Base-by-base conservation (phyloP, 2,113 vertebrate species). In the Aspiorhynchus laticeps region DNA sequence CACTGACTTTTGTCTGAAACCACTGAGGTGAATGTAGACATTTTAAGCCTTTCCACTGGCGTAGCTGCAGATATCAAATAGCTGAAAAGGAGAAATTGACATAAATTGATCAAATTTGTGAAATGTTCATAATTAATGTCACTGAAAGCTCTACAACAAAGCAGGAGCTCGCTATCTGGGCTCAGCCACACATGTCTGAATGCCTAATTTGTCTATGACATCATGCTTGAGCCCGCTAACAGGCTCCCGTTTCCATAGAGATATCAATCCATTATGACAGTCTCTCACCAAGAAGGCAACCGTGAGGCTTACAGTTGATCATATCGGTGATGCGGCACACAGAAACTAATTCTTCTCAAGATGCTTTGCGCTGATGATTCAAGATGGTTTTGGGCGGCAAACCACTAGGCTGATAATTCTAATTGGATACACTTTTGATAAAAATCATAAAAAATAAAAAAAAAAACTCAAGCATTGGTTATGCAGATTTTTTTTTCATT, bases 221-320 rank as follows among this genome's bases (percentile, higher is more conserved):
- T 84, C 83, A 84, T 83, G 61, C 81, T 41, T 80, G 61, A 69
- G 75, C 75, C 48, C 26, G 17, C 78, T 59, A 74, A 81, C 65
- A 46, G 78, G 77, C 78, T 74, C 36, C 86, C 24, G 86, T 87
- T 75, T 43, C 86, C 86, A 87, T 87, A 75, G 86, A 83, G 78
- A 87, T 74, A 81, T 87, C 85, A 82, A 82, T 87, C 69, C 79
- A 87, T 75, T 61, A 76, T 63, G 79, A 87, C 67, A 61, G 86
- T 87, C 80, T 80, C 75, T 56, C 85, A 61, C 63, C 48, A 73
- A 38, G n/a, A 69, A 69, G 67, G 78, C 69, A 53, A 73, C 78
- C 31, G 69, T 81, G 24, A 86, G 78, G 48, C 36, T 61, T 81
- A 59, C 38, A 75, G 67, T 74, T 74, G 82, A 84, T 74, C 33